Evolutionary conservation across 1,140 invertebrate species (phyloP), one percentile per base, ranked within the genome.

Genomic region (Ruditapes philippinarum): DNA sequence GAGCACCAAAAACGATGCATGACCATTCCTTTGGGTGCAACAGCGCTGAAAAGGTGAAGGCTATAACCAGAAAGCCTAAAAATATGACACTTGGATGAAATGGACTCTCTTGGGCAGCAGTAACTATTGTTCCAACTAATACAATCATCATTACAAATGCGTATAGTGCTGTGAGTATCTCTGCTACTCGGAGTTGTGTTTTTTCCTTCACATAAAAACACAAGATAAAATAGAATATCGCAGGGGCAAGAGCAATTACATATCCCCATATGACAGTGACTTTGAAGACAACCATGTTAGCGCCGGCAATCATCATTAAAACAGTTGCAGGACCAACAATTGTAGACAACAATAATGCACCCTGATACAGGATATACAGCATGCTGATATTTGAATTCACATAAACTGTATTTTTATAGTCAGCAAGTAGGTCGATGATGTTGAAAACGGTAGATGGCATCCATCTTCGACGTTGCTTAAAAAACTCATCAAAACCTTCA

Each of bases 311-410:
- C 93, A 94, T 92, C 82, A 97, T 96, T 79, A 97, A 96, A 57
- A 97, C 97, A 0, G 96, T 97, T 40, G 97, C 97, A 11, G 97
- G 97, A 49, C 97, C 97, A 3, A 97, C 92, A 83, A 93, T 73
- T 5, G 88, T 90, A 17, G 87, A 89, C 65, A 90, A 9, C 62
- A 92, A 54, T 1, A 92, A 68, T 0, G 73, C 79, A 22, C 95
- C 96, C 96, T 99, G 98, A 95, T 99, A 99, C 88, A 97, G 97
- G 92, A 99, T 99, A 94, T 99, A 99, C 1, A 98, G 97, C 91
- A 98, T 96, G 0, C 99, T 99, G 93, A 99, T 99, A 94, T 99
- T 99, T 92, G 99, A 98, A 93, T 99, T 99, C 74, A 99, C 98
- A 95, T 98, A 98, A 38, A 99, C 98, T 0, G 99, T 99, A 62